Percentiles rank a stretch among this genome's conserved stretches.
Conservation (phyloP, 1,140 invertebrate species). For the Drosophila hydei region DNA sequence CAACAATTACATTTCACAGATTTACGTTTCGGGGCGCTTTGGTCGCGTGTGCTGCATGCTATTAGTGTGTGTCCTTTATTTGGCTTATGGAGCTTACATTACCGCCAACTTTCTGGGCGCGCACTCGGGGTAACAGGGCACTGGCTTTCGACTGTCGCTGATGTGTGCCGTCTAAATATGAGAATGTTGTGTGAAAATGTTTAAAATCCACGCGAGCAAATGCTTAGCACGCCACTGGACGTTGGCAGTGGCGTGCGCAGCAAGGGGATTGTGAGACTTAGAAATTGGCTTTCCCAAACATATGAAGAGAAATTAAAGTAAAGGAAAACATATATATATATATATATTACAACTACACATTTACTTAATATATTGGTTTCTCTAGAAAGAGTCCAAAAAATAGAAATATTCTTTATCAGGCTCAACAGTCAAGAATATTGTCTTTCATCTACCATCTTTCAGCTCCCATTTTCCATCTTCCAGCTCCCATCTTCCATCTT, state of each 20-base stretch:
- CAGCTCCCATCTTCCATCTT: too few species aligned
- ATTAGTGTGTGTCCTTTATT: slow-evolving; percentile 74
- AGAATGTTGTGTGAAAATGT: slow-evolving; percentile 82
- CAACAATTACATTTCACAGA: slow-evolving; percentile 82
- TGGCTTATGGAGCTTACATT: slow-evolving; percentile 75
- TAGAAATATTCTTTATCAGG: too few species aligned
- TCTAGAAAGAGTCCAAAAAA: too few species aligned
- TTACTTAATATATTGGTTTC: too few species aligned
- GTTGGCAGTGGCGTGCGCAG: slow-evolving; percentile 12
- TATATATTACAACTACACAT: too few species aligned
- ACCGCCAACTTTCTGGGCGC: slow-evolving; percentile 45
- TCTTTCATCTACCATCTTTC: too few species aligned
- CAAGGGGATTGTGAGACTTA: not conserved
- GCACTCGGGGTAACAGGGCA: slow-evolving; percentile 1
- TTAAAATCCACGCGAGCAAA: slow-evolving; percentile 80
- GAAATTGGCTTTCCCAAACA: too few species aligned
- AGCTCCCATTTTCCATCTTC: too few species aligned
- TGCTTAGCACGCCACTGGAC: slow-evolving; percentile 67
- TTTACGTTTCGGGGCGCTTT: slow-evolving; percentile 64
- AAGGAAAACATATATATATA: too few species aligned
- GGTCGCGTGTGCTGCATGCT: slow-evolving; percentile 79
- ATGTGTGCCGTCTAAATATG: slow-evolving; percentile 80
- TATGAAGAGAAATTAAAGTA: too few species aligned
- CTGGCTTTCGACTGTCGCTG: slow-evolving; percentile 55
- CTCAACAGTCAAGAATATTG: too few species aligned